Conservation (phyloP, 2,797 vertebrate genomes). For the Cheirogaleus major region DNA sequence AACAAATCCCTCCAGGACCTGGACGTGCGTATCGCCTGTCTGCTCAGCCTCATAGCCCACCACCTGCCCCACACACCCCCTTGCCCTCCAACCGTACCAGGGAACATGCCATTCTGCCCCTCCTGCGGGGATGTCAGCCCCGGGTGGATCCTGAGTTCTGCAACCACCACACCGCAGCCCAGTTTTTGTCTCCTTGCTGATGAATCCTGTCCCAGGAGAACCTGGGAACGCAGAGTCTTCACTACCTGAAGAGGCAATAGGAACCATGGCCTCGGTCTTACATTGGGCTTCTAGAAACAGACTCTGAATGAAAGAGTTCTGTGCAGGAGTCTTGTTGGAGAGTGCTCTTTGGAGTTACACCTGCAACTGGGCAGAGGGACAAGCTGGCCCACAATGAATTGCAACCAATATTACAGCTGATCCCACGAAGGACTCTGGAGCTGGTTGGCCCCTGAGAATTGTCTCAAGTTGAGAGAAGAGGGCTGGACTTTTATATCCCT, state of each 20-base stretch:
- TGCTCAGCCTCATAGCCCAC: background rate
- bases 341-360: background rate
- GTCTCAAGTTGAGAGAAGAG: background rate
- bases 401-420: background rate
- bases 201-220: background rate
- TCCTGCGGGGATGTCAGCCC: background rate
- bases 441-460: background rate
- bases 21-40: background rate
- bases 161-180: background rate
- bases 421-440: background rate
- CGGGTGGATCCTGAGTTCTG: background rate
- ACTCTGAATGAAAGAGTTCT: background rate
- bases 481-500: background rate
- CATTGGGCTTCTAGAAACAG: background rate
- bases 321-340: background rate
- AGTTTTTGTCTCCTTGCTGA: background rate
- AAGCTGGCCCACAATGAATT: background rate
- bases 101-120: background rate
- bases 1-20: background rate
- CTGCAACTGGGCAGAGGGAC: background rate
- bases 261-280: background rate
- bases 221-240: background rate
- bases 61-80: background rate
- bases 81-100: background rate
- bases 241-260: background rate